Evolutionary conservation across 64 coral and sea anemone species (phyloP), one percentile per base, ranked within the genome.

Genomic region (Montipora sp.): DNA sequence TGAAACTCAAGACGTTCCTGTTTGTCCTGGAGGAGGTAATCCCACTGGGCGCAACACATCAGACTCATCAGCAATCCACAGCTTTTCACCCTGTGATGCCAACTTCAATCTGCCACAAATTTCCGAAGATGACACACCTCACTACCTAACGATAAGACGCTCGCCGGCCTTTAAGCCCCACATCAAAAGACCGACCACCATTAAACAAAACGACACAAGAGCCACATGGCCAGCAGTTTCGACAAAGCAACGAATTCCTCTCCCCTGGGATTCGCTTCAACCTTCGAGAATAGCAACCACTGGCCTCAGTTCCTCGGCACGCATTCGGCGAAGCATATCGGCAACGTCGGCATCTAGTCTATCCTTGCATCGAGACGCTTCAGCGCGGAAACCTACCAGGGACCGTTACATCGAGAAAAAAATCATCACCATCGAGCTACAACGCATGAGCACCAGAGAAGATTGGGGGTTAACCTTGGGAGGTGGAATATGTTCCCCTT

Each of bases 401-500:
- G 77, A 71, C 48, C 90, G 83, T 72, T 89, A 88, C 57, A 95
- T 92, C 51, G 94, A 95, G 2, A 92, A 75, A 75, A 81, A 81
- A 88, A 95, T 89, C 20, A 8, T 95, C 18, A 81, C 84, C 0
- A 65, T 78, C 20, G 82, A 92, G 57, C 46, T 95, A 48, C 51
- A 87, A n/a, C 83, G 90, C 12, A 51, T 55, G 21, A 91, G 63
- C 27, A 23, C 51, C 9, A 55, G 11, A 11, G 55, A 51, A 7
- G 59, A 63, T 2, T 95, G 94, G 94, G 84, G 90, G 0, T 92
- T 95, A 4, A 83, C 70, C 8, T 51, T 95, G n/a, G 94, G 89
- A 57, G 94, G 94, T 20, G 94, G 94, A 4, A 72, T 83, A 19
- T 88, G 16, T 55, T 95, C 94, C n/a, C 90, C 94, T 18, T 95